Percentiles rank a stretch among this genome's conserved stretches.
Evolutionary conservation across 1,140 invertebrate genomes (phyloP).

Genomic region (Zaprionus vittiger): DNA sequence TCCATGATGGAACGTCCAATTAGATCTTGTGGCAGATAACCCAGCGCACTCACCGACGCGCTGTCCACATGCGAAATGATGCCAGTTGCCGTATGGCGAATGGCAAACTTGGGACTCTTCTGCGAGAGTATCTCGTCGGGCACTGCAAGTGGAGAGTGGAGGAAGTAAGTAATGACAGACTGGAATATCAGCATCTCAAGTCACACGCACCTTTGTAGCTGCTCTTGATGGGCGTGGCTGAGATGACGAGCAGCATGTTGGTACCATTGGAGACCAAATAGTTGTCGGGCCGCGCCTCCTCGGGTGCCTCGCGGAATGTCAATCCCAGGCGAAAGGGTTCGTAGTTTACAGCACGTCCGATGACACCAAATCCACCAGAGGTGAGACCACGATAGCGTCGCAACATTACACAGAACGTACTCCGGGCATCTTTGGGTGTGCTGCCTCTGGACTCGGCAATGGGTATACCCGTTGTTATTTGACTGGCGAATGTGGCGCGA

Average conservation of each 20-base stretch:
- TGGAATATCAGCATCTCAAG: too few relatives aligned
- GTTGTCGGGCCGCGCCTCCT: conserved; percentile 82
- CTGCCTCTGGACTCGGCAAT: conserved; percentile 84
- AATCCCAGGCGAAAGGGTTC: conserved; percentile 91
- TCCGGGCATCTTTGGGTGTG: conserved; percentile 65
- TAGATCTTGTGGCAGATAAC: conserved; percentile 95
- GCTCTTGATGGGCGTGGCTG: conserved; percentile 89
- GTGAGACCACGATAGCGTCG: conserved; percentile 85
- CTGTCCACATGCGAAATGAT: conserved; percentile 91
- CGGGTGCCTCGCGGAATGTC: conserved; percentile 87
- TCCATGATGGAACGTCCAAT: conserved; percentile 92
- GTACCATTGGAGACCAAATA: conserved; percentile 67
- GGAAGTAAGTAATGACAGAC: background rate
- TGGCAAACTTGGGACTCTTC: conserved; percentile 88
- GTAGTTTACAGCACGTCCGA: conserved; percentile 87
- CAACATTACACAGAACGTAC: conserved; percentile 82
- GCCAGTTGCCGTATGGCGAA: conserved; percentile 90
- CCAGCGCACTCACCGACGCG: conserved; percentile 92
- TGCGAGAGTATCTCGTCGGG: conserved; percentile 86
- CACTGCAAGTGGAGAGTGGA: conserved; percentile 81
- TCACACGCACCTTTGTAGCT: conserved; percentile 87
- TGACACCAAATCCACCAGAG: conserved; percentile 87
- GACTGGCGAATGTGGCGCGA: conserved; percentile 87
- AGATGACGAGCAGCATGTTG: conserved; percentile 89
- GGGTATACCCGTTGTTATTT: conserved; percentile 86